A percentile compares a stretch with the other conserved stretches of the same genome.
phyloP scores from a whole-genome alignment of 2,888 invertebrate species.

The Drosophila borborema region DNA sequence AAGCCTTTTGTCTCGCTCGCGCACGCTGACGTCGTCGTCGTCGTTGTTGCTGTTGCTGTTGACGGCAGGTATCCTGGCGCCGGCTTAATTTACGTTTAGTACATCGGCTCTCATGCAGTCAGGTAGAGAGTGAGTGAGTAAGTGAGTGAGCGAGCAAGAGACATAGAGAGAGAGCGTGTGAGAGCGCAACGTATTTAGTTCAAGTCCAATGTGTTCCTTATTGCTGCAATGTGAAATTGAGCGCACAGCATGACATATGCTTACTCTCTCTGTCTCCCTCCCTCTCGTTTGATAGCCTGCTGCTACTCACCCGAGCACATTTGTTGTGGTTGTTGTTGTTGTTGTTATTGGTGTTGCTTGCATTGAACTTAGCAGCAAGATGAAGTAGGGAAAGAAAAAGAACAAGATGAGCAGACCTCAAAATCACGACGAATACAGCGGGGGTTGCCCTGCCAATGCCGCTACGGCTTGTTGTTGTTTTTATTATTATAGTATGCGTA shows the following conservation, averaged over 20 bases:
- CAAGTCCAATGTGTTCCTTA: conserved; percentile 69
- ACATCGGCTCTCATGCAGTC: conserved; percentile 52
- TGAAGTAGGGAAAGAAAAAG: conserved; percentile 11
- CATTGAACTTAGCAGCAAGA: conserved; percentile 41
- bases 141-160: conserved; percentile 6
- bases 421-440: conserved; percentile 59
- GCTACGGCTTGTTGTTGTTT: conserved; percentile 21
- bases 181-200: conserved; percentile 51
- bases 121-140: conserved; percentile 22
- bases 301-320: conserved; percentile 66
- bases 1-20: conserved; percentile 64
- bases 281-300: conserved; percentile 17
- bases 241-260: conserved; percentile 58
- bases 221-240: conserved; percentile 63
- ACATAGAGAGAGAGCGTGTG: conserved; percentile 1
- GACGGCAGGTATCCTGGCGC: conserved; percentile 82
- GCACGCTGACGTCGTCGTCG: conserved; percentile 8
- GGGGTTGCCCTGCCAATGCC: conserved; percentile 51
- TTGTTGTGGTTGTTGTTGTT: conserved; percentile 40
- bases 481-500: conserved; percentile 23
- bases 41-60: conserved; percentile 32
- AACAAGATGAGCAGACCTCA: conserved; percentile 55
- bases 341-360: conserved; percentile 14
- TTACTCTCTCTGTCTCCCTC: conserved; percentile 19
- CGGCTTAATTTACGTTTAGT: conserved; percentile 74